Evolutionary conservation across 2,113 vertebrate genomes (phyloP), one percentile per base, ranked within the genome.

Genomic region (Pholis gunnellus): DNA sequence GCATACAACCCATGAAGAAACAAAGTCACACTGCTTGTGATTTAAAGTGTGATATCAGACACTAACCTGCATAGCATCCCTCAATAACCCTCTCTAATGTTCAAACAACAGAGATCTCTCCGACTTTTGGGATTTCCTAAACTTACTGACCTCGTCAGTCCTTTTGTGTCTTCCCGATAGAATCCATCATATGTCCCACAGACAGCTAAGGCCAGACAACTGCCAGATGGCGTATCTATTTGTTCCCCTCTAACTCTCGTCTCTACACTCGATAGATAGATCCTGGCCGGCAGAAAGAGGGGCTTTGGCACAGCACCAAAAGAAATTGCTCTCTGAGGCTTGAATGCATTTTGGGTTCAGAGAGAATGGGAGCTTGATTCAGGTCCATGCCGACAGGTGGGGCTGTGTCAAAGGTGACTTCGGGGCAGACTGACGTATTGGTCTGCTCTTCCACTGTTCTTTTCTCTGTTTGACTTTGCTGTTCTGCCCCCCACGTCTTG

Each of bases 181-280:
- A 92, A 93, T 92, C 87, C 88, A 87, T 94, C 90, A 92, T 82
- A 73, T 82, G 83, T 83, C 90, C 87, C 84, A 72, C 88, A 93
- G 90, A 92, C 89, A 78, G 84, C 85, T 77, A 52, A 76, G 87
- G 89, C 92, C 87, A 92, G 92, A 92, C 90, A 81, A 84, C 85
- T 72, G 81, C 91, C 93, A 94, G 90, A 93, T 92, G 93, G 90
- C 17, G 27, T 76, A 90, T 90, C 88, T 92, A 93, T 92, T 90
- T 92, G 82, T 84, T 89, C 54, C 84, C 87, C 87, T 92, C 88
- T 90, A 85, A 84, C 82, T 84, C 40, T 17, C 59, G 75, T 68
- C 86, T 79, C 50, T 79, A 70, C 73, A 81, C 74, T 65, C 84
- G 85, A 79, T 72, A 88, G 83, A 88, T 64, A 78, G 86, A 86